Evolutionary conservation across 1,140 invertebrate species (phyloP).

Genomic region (Philotrypesis tridentata): DNA sequence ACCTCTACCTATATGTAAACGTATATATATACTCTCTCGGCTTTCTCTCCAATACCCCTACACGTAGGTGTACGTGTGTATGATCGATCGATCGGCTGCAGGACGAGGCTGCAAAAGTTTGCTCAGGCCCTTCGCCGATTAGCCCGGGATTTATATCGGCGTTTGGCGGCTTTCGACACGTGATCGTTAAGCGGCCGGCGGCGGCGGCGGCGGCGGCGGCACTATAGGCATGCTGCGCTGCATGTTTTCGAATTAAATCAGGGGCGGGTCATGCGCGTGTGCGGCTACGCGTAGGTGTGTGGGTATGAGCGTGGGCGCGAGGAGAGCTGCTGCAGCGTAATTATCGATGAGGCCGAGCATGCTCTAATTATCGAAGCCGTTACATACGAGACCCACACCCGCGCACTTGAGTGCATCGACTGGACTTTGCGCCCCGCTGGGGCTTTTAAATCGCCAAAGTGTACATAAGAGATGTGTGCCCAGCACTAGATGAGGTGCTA

Average conservation of each 20-base stretch:
- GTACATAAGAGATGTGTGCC: too few species aligned
- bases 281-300: too few species aligned
- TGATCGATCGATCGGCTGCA: background rate
- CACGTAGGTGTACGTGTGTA: background rate
- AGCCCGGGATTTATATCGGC: slow-evolving; percentile 12
- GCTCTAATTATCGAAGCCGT: slow-evolving; percentile 13
- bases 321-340: background rate
- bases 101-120: background rate
- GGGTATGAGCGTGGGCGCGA: background rate
- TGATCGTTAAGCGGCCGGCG: background rate
- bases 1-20: background rate
- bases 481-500: too few species aligned
- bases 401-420: background rate
- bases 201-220: background rate
- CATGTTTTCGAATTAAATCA: slow-evolving; percentile 18
- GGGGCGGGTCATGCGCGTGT: background rate
- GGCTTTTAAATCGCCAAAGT: too few species aligned
- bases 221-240: background rate
- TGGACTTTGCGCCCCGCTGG: too few species aligned
- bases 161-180: background rate
- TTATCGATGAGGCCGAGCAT: slow-evolving; percentile 10
- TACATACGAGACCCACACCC: background rate
- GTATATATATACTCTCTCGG: too few species aligned
- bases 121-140: background rate
- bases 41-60: too few species aligned